Percentiles rank a stretch among this genome's conserved stretches.
Evolutionary conservation across 2,113 vertebrate species (phyloP).

Genomic region (Catagonus wagneri): DNA sequence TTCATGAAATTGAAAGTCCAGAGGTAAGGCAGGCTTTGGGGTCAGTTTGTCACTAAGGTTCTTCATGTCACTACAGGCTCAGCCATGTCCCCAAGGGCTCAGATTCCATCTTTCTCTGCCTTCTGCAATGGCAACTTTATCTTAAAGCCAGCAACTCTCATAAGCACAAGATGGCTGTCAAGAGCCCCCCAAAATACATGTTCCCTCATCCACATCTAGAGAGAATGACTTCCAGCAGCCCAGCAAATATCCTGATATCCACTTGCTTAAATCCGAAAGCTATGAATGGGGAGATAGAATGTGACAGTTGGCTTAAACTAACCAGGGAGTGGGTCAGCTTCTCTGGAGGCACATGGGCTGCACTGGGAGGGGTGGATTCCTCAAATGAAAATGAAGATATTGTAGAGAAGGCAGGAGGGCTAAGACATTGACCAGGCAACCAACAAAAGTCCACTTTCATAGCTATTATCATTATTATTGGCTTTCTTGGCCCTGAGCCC

Average conservation of each 20-base stretch:
- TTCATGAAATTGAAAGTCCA: background rate
- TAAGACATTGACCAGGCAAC: background rate
- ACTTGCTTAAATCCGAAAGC: conserved; percentile 42
- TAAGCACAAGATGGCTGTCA: background rate
- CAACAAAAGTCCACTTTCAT: background rate
- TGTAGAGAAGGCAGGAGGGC: background rate
- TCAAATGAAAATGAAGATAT: background rate
- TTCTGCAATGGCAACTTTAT: conserved; percentile 17
- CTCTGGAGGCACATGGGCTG: background rate
- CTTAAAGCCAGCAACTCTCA: background rate
- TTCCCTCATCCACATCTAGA: background rate
- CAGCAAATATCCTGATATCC: background rate
- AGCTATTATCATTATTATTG: conserved; percentile 21
- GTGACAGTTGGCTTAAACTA: background rate
- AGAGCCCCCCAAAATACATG: background rate
- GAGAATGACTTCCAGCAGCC: background rate
- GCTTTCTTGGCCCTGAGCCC: conserved; percentile 24
- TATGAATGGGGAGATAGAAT: background rate
- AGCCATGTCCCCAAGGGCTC: background rate
- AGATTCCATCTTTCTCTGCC: conserved; percentile 19
- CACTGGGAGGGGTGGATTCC: background rate
- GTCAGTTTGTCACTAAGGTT: conserved; percentile 9
- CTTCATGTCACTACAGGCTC: background rate
- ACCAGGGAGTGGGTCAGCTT: background rate
- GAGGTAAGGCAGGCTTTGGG: background rate